These are phyloP conservation scores for Limenitis arthemis DNA, from an alignment of 2,888 invertebrate species.

Conservation along the genomic window DNA sequence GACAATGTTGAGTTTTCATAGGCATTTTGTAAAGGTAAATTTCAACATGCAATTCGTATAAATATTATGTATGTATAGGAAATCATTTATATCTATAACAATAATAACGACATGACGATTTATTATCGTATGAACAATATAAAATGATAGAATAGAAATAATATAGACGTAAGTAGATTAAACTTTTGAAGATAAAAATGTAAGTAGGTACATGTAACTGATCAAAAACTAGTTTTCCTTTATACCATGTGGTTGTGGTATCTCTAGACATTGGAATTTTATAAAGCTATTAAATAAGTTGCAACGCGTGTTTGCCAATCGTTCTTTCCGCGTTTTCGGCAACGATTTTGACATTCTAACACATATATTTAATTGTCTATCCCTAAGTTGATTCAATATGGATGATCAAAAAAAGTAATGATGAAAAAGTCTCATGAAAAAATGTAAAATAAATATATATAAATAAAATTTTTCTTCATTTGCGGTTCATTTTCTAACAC, in stretches of 20 bases:
- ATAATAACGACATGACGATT: no score
- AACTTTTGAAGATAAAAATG: not conserved
- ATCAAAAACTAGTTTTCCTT: conserved; percentile 14
- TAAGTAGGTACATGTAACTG: not conserved
- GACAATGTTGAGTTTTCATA: no score
- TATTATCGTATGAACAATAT: not conserved
- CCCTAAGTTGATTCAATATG: no score
- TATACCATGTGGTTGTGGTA: conserved; percentile 16
- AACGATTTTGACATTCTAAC: conserved; percentile 21
- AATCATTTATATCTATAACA: no score
- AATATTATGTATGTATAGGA: no score
- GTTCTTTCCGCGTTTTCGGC: conserved; percentile 23
- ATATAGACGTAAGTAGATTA: not conserved
- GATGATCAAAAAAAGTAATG: no score
- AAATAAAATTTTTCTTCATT: no score
- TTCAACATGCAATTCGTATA: no score
- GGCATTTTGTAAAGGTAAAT: no score
- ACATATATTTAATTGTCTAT: conserved; percentile 16
- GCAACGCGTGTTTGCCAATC: conserved; percentile 19
- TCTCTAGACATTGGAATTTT: conserved; percentile 22
- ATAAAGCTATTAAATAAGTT: conserved; percentile 20
- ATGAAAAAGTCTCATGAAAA: no score
- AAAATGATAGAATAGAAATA: not conserved
- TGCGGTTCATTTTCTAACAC: no score
- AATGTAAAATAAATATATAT: no score